phyloP scores from a whole-genome alignment of 2,888 invertebrate species.

The Dicyrtomina minuta region DNA sequence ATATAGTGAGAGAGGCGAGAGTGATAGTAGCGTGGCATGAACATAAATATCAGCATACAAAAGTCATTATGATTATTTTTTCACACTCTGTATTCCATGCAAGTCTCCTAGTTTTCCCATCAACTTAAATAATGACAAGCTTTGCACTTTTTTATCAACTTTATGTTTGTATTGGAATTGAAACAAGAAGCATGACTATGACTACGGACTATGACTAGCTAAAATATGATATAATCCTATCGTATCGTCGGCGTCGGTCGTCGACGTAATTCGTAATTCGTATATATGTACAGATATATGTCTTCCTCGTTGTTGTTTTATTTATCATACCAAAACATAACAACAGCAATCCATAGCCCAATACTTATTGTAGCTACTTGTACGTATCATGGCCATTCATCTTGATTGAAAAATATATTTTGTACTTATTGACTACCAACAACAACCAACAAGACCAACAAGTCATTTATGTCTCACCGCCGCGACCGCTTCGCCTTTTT shows the following conservation, averaged over 20 bases:
- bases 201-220: background rate
- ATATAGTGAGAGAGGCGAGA: too few species aligned
- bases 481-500: too few species aligned
- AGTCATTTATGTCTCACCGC: too few species aligned
- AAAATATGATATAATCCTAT: background rate
- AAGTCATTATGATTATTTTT: background rate
- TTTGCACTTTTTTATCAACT: slow-evolving; percentile 10
- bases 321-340: background rate
- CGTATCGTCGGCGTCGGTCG: background rate
- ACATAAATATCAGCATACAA: too few species aligned
- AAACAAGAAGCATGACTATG: background rate
- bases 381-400: slow-evolving; percentile 36
- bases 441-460: too few species aligned
- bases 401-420: slow-evolving; percentile 41
- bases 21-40: too few species aligned
- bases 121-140: slow-evolving; percentile 21
- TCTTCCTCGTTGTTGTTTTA: background rate
- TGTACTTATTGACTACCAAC: too few species aligned
- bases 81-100: background rate
- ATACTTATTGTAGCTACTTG: too few species aligned
- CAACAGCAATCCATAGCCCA: too few species aligned
- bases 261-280: background rate
- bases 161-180: slow-evolving; percentile 6
- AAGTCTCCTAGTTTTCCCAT: slow-evolving; percentile 6
- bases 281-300: background rate